These are phyloP conservation scores for Philotrypesis tridentata DNA, from an alignment of 1,140 invertebrate genomes.

Conservation along the genomic window DNA sequence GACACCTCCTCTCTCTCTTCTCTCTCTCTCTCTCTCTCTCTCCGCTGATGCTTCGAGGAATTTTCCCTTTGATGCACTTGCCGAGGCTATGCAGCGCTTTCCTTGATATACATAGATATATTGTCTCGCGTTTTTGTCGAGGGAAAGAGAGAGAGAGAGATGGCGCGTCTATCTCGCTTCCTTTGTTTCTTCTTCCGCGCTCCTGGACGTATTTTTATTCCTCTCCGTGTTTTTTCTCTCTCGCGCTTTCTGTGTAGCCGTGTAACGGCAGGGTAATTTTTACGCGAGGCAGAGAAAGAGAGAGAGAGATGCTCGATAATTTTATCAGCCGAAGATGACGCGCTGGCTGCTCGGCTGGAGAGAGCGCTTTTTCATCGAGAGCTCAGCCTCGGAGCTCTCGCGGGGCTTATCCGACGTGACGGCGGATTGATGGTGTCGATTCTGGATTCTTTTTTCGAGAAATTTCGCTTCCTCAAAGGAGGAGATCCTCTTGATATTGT, in stretches of 20 bases:
- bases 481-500: neutral
- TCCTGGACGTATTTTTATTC: neutral
- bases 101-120: too few species aligned
- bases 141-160: too few species aligned
- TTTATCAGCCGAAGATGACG: neutral
- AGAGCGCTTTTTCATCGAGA: slow-evolving; percentile 11
- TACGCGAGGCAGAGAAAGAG: neutral
- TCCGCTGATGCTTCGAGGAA: too few species aligned
- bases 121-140: too few species aligned
- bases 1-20: neutral
- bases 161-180: neutral
- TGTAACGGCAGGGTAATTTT: slow-evolving; percentile 23
- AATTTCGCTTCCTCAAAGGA: slow-evolving; percentile 1
- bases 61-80: slow-evolving; percentile 16
- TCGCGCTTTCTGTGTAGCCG: neutral
- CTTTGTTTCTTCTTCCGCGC: neutral
- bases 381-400: neutral
- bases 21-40: too few species aligned
- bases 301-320: slow-evolving; percentile 8
- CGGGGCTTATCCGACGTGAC: slow-evolving; percentile 30
- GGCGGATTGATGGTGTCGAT: slow-evolving; percentile 43
- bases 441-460: slow-evolving; percentile 24
- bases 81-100: neutral
- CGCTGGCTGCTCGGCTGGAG: too few species aligned
- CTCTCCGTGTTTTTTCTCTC: neutral